Base-by-base conservation (phyloP, 2,797 vertebrate genomes). In the Phoxinus dragarum region DNA sequence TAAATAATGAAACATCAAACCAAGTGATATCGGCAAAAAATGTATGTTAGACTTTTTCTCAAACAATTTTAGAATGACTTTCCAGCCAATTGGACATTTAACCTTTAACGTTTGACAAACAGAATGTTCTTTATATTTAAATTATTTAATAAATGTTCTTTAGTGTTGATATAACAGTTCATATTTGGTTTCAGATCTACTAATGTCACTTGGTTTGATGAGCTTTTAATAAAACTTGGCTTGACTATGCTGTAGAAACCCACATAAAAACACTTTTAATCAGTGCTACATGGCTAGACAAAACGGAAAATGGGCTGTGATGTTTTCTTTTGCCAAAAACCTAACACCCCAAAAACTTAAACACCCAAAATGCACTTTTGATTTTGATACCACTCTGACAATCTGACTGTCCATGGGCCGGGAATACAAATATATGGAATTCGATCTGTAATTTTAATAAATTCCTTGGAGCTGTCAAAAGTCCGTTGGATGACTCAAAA, bases 1-100 rank as follows among this genome's bases (percentile, higher is more conserved):
- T 76, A 38, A 56, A 76, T n/a, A 56, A 76, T 21, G 2, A 56
- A 76, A 38, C 52, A 40, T 76, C 34, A 56, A 76, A 16, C 49
- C 6, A 75, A 76, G 19, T 23, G 10, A 23, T 52, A 4, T 56
- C 73, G 56, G 49, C 21, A 56, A 76, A 56, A 49, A 76, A 56
- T 52, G 56, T 31, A 54, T 56, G 34, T 38, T 56, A 56, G 74
- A 52, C 47, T 34, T 74, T 31, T 19, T 49, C n/a, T 52, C 44
- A 49, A 5, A 2, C 47, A 59, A 2, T 76, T 76, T 76, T 56
- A 21, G 12, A 56, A 76, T n/a, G 11, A 76, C 21, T 76, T 38
- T 76, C 11, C 11, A 38, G 36, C 21, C 21, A 56, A n/a, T 1
- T 76, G 6, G 12, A 76, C 74, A 4, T 56, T 76, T 56, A 38